phyloP scores from a whole-genome alignment of 2,888 invertebrate species.

The Cosmopolites sordidus region DNA sequence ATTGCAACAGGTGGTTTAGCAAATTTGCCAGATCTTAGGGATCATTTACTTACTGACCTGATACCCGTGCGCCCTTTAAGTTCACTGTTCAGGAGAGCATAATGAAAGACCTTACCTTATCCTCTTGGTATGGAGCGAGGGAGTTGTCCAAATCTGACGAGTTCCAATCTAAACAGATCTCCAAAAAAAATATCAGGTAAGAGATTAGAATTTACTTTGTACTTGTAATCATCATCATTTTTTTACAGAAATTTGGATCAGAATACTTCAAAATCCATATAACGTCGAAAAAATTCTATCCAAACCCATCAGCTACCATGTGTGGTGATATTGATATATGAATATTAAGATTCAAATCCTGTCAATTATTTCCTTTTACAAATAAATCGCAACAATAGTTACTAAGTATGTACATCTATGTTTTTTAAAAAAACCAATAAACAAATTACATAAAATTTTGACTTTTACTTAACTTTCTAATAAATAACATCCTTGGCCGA shows the following conservation, averaged over 20 bases:
- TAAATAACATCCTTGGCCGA: too few relatives aligned
- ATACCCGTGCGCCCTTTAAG: constrained; percentile 84
- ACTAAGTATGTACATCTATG: too few relatives aligned
- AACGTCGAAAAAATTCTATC: constrained; percentile 70
- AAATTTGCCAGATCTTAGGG: constrained; percentile 64
- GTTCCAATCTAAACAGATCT: constrained; percentile 60
- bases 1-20: constrained; percentile 87
- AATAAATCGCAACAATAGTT: too few relatives aligned
- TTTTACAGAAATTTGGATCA: constrained; percentile 66
- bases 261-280: constrained; percentile 80
- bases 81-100: constrained; percentile 69
- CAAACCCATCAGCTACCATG: constrained; percentile 50
- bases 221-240: too few relatives aligned
- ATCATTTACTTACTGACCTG: constrained; percentile 74
- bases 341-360: too few relatives aligned
- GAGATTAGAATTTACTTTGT: not conserved
- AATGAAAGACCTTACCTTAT: constrained; percentile 65
- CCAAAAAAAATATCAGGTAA: constrained; percentile 63
- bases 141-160: constrained; percentile 65
- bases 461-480: too few relatives aligned
- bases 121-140: constrained; percentile 83
- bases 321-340: not conserved
- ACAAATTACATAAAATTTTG: too few relatives aligned
- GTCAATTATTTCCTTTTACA: too few relatives aligned
- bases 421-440: too few relatives aligned